Percentiles rank a stretch among this genome's conserved stretches.
Evolutionary conservation across 2,797 vertebrate species (phyloP).

Genomic region (Furcifer pardalis): DNA sequence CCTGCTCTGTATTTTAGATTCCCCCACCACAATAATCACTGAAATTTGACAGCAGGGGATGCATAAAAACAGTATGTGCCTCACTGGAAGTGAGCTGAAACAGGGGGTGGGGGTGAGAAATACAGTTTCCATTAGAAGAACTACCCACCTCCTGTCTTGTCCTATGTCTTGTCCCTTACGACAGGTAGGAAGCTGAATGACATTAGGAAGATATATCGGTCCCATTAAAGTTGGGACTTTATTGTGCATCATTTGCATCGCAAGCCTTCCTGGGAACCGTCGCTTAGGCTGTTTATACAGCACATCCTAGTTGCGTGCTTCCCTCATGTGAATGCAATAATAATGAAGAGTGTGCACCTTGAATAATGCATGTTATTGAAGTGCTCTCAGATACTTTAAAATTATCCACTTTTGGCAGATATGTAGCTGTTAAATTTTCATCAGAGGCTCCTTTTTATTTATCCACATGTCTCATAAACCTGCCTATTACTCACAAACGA

Average conservation of each 20-base stretch:
- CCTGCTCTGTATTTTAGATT: background rate
- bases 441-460: background rate
- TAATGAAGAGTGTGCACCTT: slow-evolving; percentile 22
- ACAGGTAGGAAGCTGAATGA: slow-evolving; percentile 32
- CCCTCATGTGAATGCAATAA: background rate
- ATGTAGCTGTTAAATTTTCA: slow-evolving; percentile 42
- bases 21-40: background rate
- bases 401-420: slow-evolving; percentile 28
- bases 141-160: background rate
- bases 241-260: slow-evolving; percentile 42
- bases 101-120: slow-evolving; percentile 37
- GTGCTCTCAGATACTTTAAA: background rate
- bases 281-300: slow-evolving; percentile 8
- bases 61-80: too few species aligned
- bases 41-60: background rate
- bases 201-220: slow-evolving; percentile 56
- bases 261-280: slow-evolving; percentile 34
- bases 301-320: slow-evolving; percentile 8
- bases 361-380: slow-evolving; percentile 53
- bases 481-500: background rate
- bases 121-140: slow-evolving; percentile 12
- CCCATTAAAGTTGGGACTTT: slow-evolving; percentile 54
- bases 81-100: slow-evolving; percentile 55
- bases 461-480: background rate
- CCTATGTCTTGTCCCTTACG: slow-evolving; percentile 47